Base-by-base conservation (phyloP, 2,888 invertebrate species). In the Agrotis puta region DNA sequence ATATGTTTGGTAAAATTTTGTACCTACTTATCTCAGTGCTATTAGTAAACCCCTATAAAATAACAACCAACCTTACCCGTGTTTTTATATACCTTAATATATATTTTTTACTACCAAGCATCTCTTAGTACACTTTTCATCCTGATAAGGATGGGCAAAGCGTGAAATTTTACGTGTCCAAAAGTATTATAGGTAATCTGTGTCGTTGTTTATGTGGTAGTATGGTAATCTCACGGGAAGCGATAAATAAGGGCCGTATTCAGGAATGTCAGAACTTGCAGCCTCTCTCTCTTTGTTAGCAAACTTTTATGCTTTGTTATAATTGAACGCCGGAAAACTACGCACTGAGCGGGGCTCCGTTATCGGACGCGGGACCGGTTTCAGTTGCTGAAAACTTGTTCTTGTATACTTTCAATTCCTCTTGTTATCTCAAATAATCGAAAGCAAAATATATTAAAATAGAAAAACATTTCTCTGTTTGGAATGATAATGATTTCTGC, bases 161-260 rank as follows among this genome's bases (percentile, higher is more conserved):
- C 84, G 86, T 88, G 86, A 89, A 88, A 89, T 88, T 88, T 88
- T 88, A 87, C 88, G 84, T 81, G 84, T 87, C 78, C 85, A 83
- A 71, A 77, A 77, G 73, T 77, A 81, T 78, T 81, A 84, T 79
- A 79, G 82, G 84, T 90, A 88, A 88, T 88, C 88, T 88, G 83
- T 87, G 88, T 87, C 85, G 85, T 88, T 90, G 88, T 90, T 90
- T 90, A 87, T 89, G 86, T 67, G 68, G 70, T 85, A 67, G 84
- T 87, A 88, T 89, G 88, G 86, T 90, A 90, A 90, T 91, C 90
- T 88, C 86, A 83, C 84, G 87, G 89, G 89, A 90, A 89, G 85
- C 90, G 81, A 91, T 92, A 91, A 92, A 83, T 82, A 91, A 90
- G 83, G 86, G 79, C 79, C 74, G 86, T 86, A 85, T 87, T 87